These are phyloP conservation scores for Pelodytes ibericus DNA, from an alignment of 2,797 vertebrate genomes.

Conservation along the genomic window DNA sequence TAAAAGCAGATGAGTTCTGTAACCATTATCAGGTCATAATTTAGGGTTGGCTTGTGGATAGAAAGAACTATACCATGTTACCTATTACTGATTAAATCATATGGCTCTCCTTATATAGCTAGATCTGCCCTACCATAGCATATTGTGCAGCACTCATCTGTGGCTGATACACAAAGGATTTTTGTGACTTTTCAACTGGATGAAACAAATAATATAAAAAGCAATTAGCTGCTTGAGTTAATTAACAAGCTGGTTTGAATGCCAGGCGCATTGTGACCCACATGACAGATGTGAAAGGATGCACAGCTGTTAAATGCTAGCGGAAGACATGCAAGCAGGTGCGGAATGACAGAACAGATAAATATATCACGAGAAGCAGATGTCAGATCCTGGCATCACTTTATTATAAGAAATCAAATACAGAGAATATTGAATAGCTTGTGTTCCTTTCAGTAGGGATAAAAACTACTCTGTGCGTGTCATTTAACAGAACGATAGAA, in stretches of 20 bases:
- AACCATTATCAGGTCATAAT: too few species aligned
- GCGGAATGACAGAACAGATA: slow-evolving; percentile 3
- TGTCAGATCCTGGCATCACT: slow-evolving; percentile 31
- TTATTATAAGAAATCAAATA: slow-evolving; percentile 23
- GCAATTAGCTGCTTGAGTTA: slow-evolving; percentile 43
- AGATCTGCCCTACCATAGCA: not conserved
- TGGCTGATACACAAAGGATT: slow-evolving; percentile 2
- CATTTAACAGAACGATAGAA: slow-evolving; percentile 30
- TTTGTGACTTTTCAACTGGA: slow-evolving; percentile 15
- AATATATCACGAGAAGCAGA: slow-evolving; percentile 39
- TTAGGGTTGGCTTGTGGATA: too few species aligned
- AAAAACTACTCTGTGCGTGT: slow-evolving; percentile 3
- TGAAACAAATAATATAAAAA: slow-evolving; percentile 27
- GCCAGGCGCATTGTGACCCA: slow-evolving; percentile 34
- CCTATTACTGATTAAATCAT: too few species aligned
- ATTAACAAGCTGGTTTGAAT: slow-evolving; percentile 49
- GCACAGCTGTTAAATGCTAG: slow-evolving; percentile 47
- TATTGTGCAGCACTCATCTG: not conserved
- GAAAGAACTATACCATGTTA: too few species aligned
- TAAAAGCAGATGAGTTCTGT: too few species aligned
- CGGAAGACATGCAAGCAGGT: slow-evolving; percentile 42
- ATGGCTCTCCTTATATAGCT: not conserved
- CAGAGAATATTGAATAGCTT: not conserved
- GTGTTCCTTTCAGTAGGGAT: slow-evolving; percentile 11
- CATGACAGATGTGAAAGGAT: slow-evolving; percentile 45